Base-by-base conservation (phyloP, 2,113 vertebrate genomes). In the Sylvietta virens region DNA sequence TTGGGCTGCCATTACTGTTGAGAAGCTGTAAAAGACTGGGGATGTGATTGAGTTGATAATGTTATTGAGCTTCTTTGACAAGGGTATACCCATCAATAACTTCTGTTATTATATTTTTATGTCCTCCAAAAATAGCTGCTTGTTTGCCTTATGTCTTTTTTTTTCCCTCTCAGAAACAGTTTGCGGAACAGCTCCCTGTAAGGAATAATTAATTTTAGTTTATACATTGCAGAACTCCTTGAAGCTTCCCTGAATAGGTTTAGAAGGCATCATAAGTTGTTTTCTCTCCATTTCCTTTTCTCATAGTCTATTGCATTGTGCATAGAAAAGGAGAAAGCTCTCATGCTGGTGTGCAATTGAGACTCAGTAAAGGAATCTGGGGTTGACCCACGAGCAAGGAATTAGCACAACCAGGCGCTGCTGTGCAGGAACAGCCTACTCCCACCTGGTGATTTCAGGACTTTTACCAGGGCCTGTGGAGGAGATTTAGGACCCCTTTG, bases 11-110 rank as follows among this genome's bases (percentile, higher is more conserved):
- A 50, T 64, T 91, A 69, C 40, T 71, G 24, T 67, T 81, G 50
- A 33, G 30, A 88, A 76, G n/a, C 73, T 92, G 37, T 94, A 87
- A 85, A 89, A 82, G 40, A 37, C 62, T 85, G 7, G 24, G 48
- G 11, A 92, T 81, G 22, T 81, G 69, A 90, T 93, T 90, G 92
- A 77, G 45, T 79, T 94, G n/a, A 47, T 88, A 84, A 87, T 39
- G n/a, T 73, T 91, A 57, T 50, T 76, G 81, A 91, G 54, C 33
- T 94, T 80, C 74, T 92, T 70, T 82, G 65, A 94, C 40, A 85
- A 81, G 81, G 50, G 26, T 71, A 54, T 24, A 56, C 31, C 58
- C 64, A 81, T 89, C 80, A 78, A 42, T 96, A 92, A 78, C 30
- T 82, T 87, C 47, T 74, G 61, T 60, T 89, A 42, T 40, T 82